Conservation (phyloP, 2,888 invertebrate genomes). For the Zygogramma bicolorata region DNA sequence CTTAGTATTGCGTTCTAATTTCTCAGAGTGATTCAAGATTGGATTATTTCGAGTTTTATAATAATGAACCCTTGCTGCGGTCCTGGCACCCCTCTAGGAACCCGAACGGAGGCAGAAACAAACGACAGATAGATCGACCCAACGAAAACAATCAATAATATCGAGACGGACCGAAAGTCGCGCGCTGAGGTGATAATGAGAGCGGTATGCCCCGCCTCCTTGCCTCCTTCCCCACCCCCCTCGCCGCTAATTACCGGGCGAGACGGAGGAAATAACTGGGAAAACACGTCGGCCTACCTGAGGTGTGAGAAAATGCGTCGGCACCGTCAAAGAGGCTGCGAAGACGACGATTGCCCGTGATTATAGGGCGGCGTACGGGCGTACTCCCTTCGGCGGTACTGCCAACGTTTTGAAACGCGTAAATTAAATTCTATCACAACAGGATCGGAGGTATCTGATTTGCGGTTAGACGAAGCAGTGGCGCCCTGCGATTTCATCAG, state of each 20-base stretch:
- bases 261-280: constrained; percentile 65
- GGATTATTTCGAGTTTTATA: too few species aligned
- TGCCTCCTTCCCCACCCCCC: neutral
- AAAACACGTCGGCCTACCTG: constrained; percentile 64
- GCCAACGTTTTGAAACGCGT: constrained; percentile 61
- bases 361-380: constrained; percentile 66
- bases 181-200: constrained; percentile 51
- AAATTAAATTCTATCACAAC: constrained; percentile 66
- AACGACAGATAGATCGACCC: constrained; percentile 56
- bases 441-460: constrained; percentile 30
- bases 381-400: constrained; percentile 58
- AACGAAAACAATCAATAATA: constrained; percentile 69
- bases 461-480: constrained; percentile 3
- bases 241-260: constrained; percentile 43
- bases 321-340: constrained; percentile 67
- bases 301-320: constrained; percentile 68
- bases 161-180: constrained; percentile 66
- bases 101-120: constrained; percentile 26
- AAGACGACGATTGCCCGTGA: constrained; percentile 68
- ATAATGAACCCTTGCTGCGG: neutral
- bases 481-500: neutral
- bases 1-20: too few species aligned
- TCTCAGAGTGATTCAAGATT: too few species aligned
- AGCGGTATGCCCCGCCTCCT: constrained; percentile 57
- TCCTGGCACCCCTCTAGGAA: neutral